Conservation (phyloP, 2,888 invertebrate species). For the Tortrix viridana region DNA sequence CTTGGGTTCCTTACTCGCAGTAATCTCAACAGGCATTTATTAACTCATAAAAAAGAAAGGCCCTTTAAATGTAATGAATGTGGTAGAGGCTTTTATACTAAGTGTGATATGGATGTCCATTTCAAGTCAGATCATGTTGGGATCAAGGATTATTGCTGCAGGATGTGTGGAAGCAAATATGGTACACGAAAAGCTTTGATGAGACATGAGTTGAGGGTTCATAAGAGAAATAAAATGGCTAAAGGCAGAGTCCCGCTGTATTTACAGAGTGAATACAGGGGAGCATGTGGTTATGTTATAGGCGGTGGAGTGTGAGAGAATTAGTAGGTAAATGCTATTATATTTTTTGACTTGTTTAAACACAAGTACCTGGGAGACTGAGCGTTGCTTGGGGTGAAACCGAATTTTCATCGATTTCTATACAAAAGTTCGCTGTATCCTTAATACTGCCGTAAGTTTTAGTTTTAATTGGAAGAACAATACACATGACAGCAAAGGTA, state of each 20-base stretch:
- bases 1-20: constrained; percentile 61
- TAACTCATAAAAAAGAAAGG: constrained; percentile 62
- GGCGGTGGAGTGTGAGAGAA: no score
- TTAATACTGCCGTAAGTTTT: no score
- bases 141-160: constrained; percentile 60
- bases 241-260: constrained; percentile 68
- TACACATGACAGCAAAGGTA: no score
- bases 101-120: constrained; percentile 61
- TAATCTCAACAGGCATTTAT: constrained; percentile 64
- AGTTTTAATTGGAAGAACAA: no score
- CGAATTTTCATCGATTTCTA: no score
- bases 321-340: no score
- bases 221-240: constrained; percentile 65
- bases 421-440: no score
- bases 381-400: no score
- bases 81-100: constrained; percentile 58
- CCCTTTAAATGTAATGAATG: constrained; percentile 64
- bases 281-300: constrained; percentile 21
- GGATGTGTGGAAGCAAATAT: constrained; percentile 63
- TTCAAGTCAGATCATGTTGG: constrained; percentile 63
- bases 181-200: constrained; percentile 62
- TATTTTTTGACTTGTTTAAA: no score
- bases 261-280: constrained; percentile 58
- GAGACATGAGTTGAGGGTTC: constrained; percentile 66
- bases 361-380: no score